These are phyloP conservation scores for Sarcoramphus papa DNA, from an alignment of 2,797 vertebrate species.

Conservation along the genomic window DNA sequence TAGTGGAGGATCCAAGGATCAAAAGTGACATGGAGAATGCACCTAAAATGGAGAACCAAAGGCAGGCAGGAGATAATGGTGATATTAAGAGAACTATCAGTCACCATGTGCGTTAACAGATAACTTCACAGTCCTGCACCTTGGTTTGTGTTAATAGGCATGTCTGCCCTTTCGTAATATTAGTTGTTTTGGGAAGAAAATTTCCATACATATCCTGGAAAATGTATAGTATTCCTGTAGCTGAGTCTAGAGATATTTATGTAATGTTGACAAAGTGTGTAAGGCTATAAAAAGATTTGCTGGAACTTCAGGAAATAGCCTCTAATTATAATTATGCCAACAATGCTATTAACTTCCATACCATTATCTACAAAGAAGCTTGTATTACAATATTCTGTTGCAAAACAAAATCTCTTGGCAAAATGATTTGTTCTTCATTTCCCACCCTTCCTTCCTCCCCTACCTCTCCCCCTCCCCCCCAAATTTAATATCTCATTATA, in stretches of 20 bases:
- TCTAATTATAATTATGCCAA: background rate
- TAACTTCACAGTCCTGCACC: background rate
- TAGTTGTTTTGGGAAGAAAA: background rate
- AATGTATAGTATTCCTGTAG: background rate
- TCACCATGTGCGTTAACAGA: background rate
- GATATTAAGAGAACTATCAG: background rate
- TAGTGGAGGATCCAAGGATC: background rate
- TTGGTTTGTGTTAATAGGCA: background rate
- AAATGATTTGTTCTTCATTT: background rate
- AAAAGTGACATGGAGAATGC: background rate
- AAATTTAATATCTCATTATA: background rate
- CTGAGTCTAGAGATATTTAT: background rate
- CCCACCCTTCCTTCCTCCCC: background rate
- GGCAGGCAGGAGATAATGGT: background rate
- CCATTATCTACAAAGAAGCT: background rate
- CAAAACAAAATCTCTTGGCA: background rate
- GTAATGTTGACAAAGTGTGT: background rate
- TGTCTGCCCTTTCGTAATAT: background rate
- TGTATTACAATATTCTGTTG: background rate
- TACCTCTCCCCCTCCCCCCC: rapidly evolving
- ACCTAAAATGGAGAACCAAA: background rate
- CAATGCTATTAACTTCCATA: background rate
- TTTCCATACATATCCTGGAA: background rate
- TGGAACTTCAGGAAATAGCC: background rate
- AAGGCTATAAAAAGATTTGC: background rate